Evolutionary conservation across 2,113 vertebrate genomes (phyloP).

Genomic region (Lampris incognitus): DNA sequence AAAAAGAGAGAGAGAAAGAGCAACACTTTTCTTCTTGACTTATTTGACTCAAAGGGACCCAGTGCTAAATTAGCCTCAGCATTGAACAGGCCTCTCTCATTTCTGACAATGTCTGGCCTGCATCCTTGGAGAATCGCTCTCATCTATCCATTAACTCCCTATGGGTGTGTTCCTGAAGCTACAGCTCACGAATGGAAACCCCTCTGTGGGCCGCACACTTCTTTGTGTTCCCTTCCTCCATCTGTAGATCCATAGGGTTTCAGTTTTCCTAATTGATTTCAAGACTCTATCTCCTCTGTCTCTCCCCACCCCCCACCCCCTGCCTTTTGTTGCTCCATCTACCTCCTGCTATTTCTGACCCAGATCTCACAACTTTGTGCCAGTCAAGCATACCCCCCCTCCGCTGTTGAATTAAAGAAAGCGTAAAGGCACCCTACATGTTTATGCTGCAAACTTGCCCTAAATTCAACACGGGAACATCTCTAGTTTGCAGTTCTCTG

Average conservation of each 20-base stretch:
- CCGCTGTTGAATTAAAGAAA: constrained; percentile 74
- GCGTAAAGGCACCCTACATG: constrained; percentile 68
- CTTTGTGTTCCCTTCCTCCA: constrained; percentile 69
- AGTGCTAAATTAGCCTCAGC: constrained; percentile 77
- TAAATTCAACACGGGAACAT: constrained; percentile 79
- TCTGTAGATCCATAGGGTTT: constrained; percentile 74
- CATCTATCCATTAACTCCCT: constrained; percentile 79
- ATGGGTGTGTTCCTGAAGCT: constrained; percentile 78
- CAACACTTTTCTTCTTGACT: constrained; percentile 35
- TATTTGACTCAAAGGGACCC: constrained; percentile 64
- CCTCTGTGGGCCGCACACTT: constrained; percentile 60
- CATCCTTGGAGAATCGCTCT: constrained; percentile 78
- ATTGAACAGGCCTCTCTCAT: constrained; percentile 73
- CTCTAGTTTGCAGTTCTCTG: constrained; percentile 78
- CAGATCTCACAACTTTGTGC: constrained; percentile 63
- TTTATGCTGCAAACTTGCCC: constrained; percentile 73
- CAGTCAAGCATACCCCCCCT: constrained; percentile 65
- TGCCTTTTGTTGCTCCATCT: constrained; percentile 30
- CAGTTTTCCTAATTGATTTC: constrained; percentile 82
- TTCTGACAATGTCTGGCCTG: constrained; percentile 75
- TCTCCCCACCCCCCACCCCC: constrained; percentile 3
- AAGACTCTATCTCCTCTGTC: constrained; percentile 24
- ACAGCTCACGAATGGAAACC: constrained; percentile 72
- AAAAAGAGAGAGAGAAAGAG: constrained; percentile 42
- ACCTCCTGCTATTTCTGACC: constrained; percentile 55